Evolutionary conservation across 2,113 vertebrate genomes (phyloP).

Genomic region (Bucco capensis): DNA sequence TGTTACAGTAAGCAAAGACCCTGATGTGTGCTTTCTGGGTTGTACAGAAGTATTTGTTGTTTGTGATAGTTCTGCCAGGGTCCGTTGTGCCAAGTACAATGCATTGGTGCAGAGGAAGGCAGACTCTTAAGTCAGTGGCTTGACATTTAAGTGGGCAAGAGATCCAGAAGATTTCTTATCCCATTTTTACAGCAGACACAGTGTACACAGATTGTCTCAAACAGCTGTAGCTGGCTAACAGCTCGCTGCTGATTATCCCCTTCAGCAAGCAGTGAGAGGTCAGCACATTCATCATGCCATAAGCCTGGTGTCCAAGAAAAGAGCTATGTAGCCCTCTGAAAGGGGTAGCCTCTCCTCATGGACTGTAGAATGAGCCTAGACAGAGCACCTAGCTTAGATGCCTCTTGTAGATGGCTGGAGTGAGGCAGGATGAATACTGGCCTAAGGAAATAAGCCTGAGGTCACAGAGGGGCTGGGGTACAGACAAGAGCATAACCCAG

Average conservation of each 20-base stretch:
- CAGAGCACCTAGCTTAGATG: not conserved
- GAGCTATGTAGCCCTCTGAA: not conserved
- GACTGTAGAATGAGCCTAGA: not conserved
- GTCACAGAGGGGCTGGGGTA: not conserved
- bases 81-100: not conserved
- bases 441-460: not conserved
- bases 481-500: not conserved
- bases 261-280: too few species aligned
- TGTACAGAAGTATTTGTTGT: not conserved
- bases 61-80: not conserved
- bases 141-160: not conserved
- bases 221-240: not conserved
- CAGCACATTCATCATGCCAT: not conserved
- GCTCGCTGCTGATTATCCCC: not conserved
- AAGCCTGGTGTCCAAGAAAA: not conserved
- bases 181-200: not conserved
- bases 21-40: not conserved
- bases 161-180: not conserved
- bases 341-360: not conserved
- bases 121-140: not conserved
- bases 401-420: not conserved
- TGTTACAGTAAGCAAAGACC: not conserved
- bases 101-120: not conserved
- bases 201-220: not conserved
- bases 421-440: not conserved